Conservation (phyloP, 2,888 invertebrate species). For the Orchestes rusci region DNA sequence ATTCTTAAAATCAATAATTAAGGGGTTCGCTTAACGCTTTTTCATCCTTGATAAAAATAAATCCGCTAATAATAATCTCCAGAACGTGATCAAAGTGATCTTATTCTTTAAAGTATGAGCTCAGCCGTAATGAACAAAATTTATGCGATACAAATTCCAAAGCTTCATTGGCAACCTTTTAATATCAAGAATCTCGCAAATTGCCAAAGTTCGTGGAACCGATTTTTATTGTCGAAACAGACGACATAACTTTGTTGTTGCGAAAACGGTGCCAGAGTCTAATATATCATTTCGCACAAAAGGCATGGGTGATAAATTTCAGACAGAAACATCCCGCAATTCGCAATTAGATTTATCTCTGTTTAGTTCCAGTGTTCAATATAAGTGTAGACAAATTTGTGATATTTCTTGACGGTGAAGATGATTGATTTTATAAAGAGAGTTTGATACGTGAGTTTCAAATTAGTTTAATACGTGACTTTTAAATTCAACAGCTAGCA, state of each 20-base stretch:
- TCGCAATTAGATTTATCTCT: conserved; percentile 9
- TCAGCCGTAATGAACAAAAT: conserved; percentile 8
- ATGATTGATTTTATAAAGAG: too few relatives aligned
- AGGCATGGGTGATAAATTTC: conserved; percentile 10
- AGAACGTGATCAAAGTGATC: too few relatives aligned
- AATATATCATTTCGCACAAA: conserved; percentile 12
- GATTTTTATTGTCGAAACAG: conserved; percentile 12
- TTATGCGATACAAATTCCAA: conserved; percentile 1
- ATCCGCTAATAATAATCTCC: too few relatives aligned
- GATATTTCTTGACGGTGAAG: too few relatives aligned
- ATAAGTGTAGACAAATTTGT: conserved; percentile 3
- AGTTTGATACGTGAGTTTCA: too few relatives aligned
- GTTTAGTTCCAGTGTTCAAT: conserved; percentile 7
- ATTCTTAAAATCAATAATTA: too few relatives aligned
- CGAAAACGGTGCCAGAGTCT: conserved; percentile 14
- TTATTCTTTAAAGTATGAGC: too few relatives aligned
- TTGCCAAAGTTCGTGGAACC: conserved; percentile 11
- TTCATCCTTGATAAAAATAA: too few relatives aligned
- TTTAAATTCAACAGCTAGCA: too few relatives aligned
- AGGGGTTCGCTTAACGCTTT: too few relatives aligned
- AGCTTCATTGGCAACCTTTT: conserved; percentile 10
- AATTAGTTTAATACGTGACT: too few relatives aligned
- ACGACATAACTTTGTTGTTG: conserved; percentile 13
- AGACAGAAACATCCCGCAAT: conserved; percentile 9
- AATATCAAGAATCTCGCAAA: conserved; percentile 12